phyloP scores from a whole-genome alignment of 92 coral and sea anemone species.

The Phenganax subtilis region DNA sequence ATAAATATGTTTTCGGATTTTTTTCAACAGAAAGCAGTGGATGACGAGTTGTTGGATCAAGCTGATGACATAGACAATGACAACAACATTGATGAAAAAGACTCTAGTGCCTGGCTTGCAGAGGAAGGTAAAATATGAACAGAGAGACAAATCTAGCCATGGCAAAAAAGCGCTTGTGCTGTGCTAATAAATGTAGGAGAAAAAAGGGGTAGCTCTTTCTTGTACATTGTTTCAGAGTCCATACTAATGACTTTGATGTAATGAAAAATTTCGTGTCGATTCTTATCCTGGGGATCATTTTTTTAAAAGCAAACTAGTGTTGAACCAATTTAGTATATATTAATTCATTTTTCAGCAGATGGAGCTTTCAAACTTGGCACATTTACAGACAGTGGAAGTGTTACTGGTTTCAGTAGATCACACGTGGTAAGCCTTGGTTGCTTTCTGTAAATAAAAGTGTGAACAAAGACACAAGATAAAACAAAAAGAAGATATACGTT shows the following conservation, averaged over 20 bases:
- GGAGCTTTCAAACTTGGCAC: slow-evolving; percentile 24
- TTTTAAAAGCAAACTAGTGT: neutral
- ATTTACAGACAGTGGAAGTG: slow-evolving; percentile 18
- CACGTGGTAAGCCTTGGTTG: neutral
- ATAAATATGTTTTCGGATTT: neutral
- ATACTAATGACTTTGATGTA: no score
- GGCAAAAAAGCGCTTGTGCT: no score
- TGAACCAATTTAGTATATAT: neutral
- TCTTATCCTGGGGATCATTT: neutral
- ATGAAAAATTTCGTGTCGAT: neutral
- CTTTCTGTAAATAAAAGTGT: neutral
- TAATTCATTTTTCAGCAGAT: neutral
- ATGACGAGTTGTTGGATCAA: slow-evolving; percentile 27
- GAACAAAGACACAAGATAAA: no score
- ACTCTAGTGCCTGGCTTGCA: neutral
- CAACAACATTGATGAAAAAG: slow-evolving; percentile 42
- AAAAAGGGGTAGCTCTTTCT: no score
- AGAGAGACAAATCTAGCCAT: no score
- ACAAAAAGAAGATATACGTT: neutral
- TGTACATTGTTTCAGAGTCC: no score
- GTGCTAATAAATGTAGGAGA: no score
- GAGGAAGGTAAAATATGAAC: neutral
- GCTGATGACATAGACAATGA: slow-evolving; percentile 43
- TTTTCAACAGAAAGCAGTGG: slow-evolving; percentile 12
- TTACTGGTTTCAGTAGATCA: neutral